These are phyloP conservation scores for Drosophila tani DNA, from an alignment of 1,140 invertebrate genomes.

Conservation along the genomic window DNA sequence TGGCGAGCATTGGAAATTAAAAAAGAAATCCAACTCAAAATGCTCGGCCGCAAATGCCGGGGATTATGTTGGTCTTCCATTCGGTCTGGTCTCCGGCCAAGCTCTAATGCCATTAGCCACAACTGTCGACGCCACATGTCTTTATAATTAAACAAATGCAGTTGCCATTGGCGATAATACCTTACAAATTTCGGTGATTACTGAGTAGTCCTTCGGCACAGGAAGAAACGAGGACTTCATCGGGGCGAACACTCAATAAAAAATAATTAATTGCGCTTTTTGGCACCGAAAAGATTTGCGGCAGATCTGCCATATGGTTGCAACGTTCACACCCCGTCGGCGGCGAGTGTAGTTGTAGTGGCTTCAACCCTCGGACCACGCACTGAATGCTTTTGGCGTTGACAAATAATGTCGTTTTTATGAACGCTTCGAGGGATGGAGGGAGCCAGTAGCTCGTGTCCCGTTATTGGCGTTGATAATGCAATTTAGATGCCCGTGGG, in stretches of 20 bases:
- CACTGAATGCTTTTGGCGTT: conserved; percentile 66
- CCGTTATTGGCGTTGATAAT: conserved; percentile 81
- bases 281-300: conserved; percentile 55
- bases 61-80: conserved; percentile 69
- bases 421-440: conserved; percentile 29
- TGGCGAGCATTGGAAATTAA: conserved; percentile 23
- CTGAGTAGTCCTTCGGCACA: neutral
- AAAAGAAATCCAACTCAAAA: conserved; percentile 51
- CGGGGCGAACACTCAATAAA: conserved; percentile 67
- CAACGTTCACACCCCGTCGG: conserved; percentile 60
- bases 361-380: conserved; percentile 20
- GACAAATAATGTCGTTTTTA: conserved; percentile 83
- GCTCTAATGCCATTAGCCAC: conserved; percentile 74
- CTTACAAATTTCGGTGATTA: conserved; percentile 76
- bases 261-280: conserved; percentile 80
- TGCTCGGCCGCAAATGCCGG: conserved; percentile 64
- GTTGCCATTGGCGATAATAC: conserved; percentile 65
- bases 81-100: conserved; percentile 29
- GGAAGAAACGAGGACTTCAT: conserved; percentile 18
- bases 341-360: conserved; percentile 19
- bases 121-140: conserved; percentile 82
- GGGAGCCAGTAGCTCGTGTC: conserved; percentile 30
- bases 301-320: conserved; percentile 56
- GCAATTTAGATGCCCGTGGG: conserved; percentile 73
- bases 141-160: conserved; percentile 77